A percentile compares a stretch with the other conserved stretches of the same genome.
Conservation (phyloP, 2,888 invertebrate genomes). For the Pomacea canaliculata region DNA sequence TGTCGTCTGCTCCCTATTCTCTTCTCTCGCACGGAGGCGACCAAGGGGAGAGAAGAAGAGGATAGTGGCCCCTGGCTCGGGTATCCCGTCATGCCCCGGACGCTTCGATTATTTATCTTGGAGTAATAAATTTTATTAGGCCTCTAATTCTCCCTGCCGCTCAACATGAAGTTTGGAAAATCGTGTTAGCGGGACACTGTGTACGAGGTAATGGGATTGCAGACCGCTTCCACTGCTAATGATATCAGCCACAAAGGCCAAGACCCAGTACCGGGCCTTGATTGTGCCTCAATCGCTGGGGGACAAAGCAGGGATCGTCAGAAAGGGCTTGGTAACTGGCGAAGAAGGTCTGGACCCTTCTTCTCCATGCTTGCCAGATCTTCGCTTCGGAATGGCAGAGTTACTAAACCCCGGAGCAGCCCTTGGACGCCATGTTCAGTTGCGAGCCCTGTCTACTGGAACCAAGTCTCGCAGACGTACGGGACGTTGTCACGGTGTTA, state of each 20-base stretch:
- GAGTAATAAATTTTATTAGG: slow-evolving; percentile 39
- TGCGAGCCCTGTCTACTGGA: too few relatives aligned
- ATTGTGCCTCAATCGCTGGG: slow-evolving; percentile 21
- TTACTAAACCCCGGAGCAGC: too few relatives aligned
- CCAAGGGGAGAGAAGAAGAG: neutral
- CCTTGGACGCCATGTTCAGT: too few relatives aligned
- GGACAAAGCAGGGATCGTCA: neutral
- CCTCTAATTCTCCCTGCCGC: slow-evolving; percentile 34
- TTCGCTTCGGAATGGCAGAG: too few relatives aligned
- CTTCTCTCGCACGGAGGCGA: neutral
- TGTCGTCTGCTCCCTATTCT: neutral
- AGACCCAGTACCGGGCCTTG: slow-evolving; percentile 19
- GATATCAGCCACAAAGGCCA: slow-evolving; percentile 30
- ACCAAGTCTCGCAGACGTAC: too few relatives aligned
- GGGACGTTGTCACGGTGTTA: too few relatives aligned
- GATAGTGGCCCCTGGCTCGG: slow-evolving; percentile 1
- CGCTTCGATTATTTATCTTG: slow-evolving; percentile 39
- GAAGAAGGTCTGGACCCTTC: too few relatives aligned
- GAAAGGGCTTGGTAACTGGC: neutral
- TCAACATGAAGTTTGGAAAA: slow-evolving; percentile 32
- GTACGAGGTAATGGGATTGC: slow-evolving; percentile 32
- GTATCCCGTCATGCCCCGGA: slow-evolving; percentile 3
- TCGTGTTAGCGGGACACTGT: slow-evolving; percentile 38
- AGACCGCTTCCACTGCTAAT: slow-evolving; percentile 20
- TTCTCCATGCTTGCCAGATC: too few relatives aligned